Evolutionary conservation across 1,140 invertebrate genomes (phyloP), one percentile per base, ranked within the genome.

Genomic region (Drosophila arizonae): DNA sequence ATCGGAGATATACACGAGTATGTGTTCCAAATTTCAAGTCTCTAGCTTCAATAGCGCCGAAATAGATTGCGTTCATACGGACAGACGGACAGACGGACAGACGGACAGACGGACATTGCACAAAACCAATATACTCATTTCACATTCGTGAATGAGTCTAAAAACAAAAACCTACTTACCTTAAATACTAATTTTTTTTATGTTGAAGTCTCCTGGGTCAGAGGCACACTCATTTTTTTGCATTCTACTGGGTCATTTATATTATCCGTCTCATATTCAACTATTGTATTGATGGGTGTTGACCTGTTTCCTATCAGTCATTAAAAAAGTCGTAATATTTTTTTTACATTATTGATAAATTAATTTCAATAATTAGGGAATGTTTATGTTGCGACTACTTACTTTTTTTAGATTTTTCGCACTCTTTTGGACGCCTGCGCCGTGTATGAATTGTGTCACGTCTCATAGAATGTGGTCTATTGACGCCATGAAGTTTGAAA

Each of bases 391-490:
- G 9, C 13, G 39, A 11, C 39, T 28, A n/a, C 82, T 84, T 92
- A 81, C 93, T 89, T 39, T 93, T 85, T 57, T 93, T 92, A 36
- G 93, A 93, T 60, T 90, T 92, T 78, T 93, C 94, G 78, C 94
- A 94, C 78, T 95, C 94, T 79, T 96, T 95, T 4, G 97, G 97
- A 89, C 98, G 95, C 79, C 98, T 94, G 92, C 98, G 96, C 72
- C 98, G 93, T 17, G 98, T 99, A 92, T 99, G 98, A 90, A 99
- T 99, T 8, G 97, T 98, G 90, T 99, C 98, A 88, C 98, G 96
- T 82, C 98, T 94, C 98, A 99, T 99, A 28, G 97, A 96, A 71
- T 97, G 94, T 6, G 98, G 98, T 64, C 97, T 93, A 92, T 96
- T 96, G 65, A 98, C 95, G 64, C 96, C 96, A 92, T 99, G 97